A percentile compares a stretch with the other conserved stretches of the same genome.
phyloP scores from a whole-genome alignment of 2,888 invertebrate genomes.

The Mesochorus sp. region DNA sequence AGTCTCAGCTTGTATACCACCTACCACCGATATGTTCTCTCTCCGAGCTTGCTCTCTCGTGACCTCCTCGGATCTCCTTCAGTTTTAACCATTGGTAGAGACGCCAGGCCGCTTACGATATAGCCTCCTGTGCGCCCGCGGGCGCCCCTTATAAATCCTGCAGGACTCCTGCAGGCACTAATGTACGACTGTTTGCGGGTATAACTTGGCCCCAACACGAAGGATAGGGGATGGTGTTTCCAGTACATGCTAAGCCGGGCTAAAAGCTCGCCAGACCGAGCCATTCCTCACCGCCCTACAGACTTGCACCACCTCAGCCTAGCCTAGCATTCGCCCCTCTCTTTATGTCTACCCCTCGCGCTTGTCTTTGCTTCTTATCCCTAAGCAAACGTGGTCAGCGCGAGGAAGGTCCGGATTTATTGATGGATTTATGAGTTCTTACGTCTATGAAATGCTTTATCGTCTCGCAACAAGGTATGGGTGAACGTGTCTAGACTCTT shows the following conservation, averaged over 20 bases:
- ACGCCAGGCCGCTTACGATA: slow-evolving; percentile 66
- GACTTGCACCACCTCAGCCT: slow-evolving; percentile 71
- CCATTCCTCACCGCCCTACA: slow-evolving; percentile 80
- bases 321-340: slow-evolving; percentile 55
- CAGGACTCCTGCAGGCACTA: slow-evolving; percentile 81
- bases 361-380: slow-evolving; percentile 81
- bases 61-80: slow-evolving; percentile 62
- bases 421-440: slow-evolving; percentile 77
- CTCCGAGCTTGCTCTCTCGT: slow-evolving; percentile 43
- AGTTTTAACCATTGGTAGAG: slow-evolving; percentile 74
- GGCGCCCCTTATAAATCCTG: slow-evolving; percentile 81
- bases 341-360: slow-evolving; percentile 65
- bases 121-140: slow-evolving; percentile 73
- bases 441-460: slow-evolving; percentile 31
- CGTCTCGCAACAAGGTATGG: not conserved
- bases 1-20: slow-evolving; percentile 22
- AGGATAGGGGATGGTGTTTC: slow-evolving; percentile 79
- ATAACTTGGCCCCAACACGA: slow-evolving; percentile 82
- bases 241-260: slow-evolving; percentile 81
- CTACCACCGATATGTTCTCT: slow-evolving; percentile 31
- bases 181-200: slow-evolving; percentile 82
- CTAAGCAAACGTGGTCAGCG: slow-evolving; percentile 78
- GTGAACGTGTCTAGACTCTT: not conserved
- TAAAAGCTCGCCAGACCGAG: slow-evolving; percentile 81
- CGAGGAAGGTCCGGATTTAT: slow-evolving; percentile 77